Conservation (phyloP, 2,797 vertebrate species). For the Aythya fuligula region DNA sequence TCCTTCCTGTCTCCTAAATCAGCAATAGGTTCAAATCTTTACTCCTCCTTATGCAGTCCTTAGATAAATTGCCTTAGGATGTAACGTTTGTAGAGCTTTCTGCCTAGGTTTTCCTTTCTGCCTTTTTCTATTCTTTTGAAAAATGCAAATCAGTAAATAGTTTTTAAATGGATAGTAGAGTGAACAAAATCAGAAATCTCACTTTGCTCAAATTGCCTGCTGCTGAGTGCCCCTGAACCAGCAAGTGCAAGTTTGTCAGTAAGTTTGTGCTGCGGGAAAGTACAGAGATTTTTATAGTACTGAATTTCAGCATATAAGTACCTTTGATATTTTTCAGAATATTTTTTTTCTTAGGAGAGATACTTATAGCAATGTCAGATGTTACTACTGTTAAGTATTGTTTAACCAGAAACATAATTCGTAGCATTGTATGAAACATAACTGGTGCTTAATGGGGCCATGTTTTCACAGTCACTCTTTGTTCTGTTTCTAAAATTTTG, state of each 20-base stretch:
- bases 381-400: not conserved
- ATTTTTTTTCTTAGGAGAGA: not conserved
- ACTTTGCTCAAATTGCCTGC: not conserved
- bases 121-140: not conserved
- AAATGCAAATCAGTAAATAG: not conserved
- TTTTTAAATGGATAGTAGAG: not conserved
- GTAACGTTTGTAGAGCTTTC: not conserved
- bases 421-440: not conserved
- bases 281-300: not conserved
- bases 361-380: not conserved
- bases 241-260: not conserved
- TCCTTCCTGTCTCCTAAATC: not conserved
- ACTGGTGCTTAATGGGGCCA: not conserved
- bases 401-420: not conserved
- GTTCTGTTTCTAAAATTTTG: not conserved
- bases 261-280: not conserved
- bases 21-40: not conserved
- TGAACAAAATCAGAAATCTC: not conserved
- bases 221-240: not conserved
- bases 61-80: not conserved
- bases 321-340: not conserved
- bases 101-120: not conserved
- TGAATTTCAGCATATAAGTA: not conserved
- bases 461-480: constrained; percentile 19
- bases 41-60: not conserved